A percentile compares a stretch with the other conserved stretches of the same genome.
These are phyloP conservation scores for Drosophila lowei DNA, from an alignment of 1,140 invertebrate species.

Conservation along the genomic window DNA sequence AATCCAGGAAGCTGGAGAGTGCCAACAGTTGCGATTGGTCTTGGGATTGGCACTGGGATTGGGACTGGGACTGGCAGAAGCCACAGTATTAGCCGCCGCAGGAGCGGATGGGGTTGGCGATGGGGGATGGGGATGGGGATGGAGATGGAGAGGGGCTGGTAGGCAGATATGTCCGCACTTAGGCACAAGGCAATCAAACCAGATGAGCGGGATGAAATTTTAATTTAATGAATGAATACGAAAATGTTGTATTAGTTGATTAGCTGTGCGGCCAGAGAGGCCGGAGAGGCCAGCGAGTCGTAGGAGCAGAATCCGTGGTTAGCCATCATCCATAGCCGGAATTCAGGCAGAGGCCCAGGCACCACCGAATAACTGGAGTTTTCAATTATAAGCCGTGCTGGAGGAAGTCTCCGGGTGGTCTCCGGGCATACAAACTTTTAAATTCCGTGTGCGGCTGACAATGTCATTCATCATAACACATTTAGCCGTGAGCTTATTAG, in stretches of 20 bases:
- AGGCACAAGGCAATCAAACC: conserved; percentile 74
- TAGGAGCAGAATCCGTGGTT: neutral
- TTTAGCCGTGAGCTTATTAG: conserved; percentile 81
- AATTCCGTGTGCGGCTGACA: conserved; percentile 74
- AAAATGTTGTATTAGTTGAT: conserved; percentile 76
- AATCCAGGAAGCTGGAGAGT: conserved; percentile 55
- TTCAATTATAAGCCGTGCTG: conserved; percentile 70
- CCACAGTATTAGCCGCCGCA: conserved; percentile 28
- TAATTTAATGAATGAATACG: conserved; percentile 81
- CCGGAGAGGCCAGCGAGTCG: conserved; percentile 10
- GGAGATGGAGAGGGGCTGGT: neutral
- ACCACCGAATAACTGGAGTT: conserved; percentile 26
- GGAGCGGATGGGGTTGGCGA: conserved; percentile 5
- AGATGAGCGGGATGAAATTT: conserved; percentile 80
- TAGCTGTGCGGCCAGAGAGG: conserved; percentile 48
- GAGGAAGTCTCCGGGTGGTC: conserved; percentile 15
- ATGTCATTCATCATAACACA: conserved; percentile 81
- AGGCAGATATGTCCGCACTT: conserved; percentile 52
- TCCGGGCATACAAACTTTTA: conserved; percentile 54
- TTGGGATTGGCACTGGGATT: conserved; percentile 60
- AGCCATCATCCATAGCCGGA: neutral
- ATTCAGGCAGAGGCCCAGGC: neutral
- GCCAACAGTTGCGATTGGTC: conserved; percentile 73
- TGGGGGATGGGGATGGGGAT: no score
- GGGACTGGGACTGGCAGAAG: conserved; percentile 19